phyloP scores from a whole-genome alignment of 92 coral and sea anemone species.

The Palythoa grandiflora region DNA sequence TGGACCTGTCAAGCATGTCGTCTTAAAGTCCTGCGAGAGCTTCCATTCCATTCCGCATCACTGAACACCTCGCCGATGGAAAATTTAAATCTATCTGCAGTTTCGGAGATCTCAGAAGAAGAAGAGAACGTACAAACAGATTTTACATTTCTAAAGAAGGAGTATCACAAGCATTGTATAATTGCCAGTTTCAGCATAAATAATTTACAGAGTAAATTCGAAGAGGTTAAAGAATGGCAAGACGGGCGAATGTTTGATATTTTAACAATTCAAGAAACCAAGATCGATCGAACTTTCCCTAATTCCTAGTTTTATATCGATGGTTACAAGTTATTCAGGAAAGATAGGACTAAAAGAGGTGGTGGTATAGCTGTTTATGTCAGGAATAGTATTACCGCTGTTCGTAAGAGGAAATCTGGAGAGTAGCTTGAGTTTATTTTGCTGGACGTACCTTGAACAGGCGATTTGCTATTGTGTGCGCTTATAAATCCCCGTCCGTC shows the following conservation, averaged over 20 bases:
- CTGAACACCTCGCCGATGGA: constrained; percentile 7
- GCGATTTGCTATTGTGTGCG: constrained; percentile 48
- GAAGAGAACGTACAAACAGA: neutral
- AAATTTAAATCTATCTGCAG: neutral
- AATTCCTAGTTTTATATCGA: constrained; percentile 60
- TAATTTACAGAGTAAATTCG: constrained; percentile 59
- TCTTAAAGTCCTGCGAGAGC: neutral
- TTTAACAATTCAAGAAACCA: constrained; percentile 65
- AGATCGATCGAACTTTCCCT: constrained; percentile 61
- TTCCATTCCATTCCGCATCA: constrained; percentile 22
- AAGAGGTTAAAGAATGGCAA: constrained; percentile 65
- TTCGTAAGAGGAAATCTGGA: constrained; percentile 21
- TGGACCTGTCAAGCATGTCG: constrained; percentile 9
- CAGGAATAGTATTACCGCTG: constrained; percentile 45
- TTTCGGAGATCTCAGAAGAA: neutral
- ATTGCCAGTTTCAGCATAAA: constrained; percentile 57
- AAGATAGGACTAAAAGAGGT: constrained; percentile 59
- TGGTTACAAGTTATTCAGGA: constrained; percentile 54
- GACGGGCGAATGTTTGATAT: constrained; percentile 45
- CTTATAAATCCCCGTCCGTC: constrained; percentile 53
- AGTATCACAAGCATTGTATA: constrained; percentile 49
- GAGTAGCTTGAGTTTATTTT: constrained; percentile 38
- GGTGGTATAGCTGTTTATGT: constrained; percentile 55
- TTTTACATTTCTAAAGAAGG: constrained; percentile 13
- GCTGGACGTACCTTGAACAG: constrained; percentile 40